Evolutionary conservation across 2,888 invertebrate genomes (phyloP), one percentile per base, ranked within the genome.

Genomic region (Drosophila austrosaltans): DNA sequence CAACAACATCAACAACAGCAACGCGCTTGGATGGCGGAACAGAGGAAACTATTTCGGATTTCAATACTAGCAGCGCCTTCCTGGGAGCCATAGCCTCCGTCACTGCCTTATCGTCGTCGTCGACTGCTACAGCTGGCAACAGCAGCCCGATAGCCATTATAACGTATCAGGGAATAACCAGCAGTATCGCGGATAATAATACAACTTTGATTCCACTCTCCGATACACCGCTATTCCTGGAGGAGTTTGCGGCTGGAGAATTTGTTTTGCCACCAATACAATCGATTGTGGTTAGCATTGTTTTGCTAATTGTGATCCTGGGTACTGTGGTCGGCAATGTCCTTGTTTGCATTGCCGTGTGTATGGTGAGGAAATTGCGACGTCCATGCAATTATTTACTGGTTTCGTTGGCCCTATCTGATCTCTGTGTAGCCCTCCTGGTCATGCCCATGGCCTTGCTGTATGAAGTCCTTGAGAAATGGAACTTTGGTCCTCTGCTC

Each of bases 381-480:
- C 95, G 96, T 86, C 97, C 97, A 61, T 98, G 97, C 93, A 98
- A 98, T 93, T 97, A 97, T 91, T 94, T 98, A 76, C 95, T 99
- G 65, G 98, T 99, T 56, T 98, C 98, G 54, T 93, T 99, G 89
- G 99, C 99, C 70, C 96, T 99, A 75, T 98, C 98, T 81, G 99
- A 99, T 93, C 95, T 99, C 77, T 97, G 98, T 92, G 98, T 99
- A 64, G 98, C 98, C 2, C 94, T 96, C 58, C 94, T 99, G 86
- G 98, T 99, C 72, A 99, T 99, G 99, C 98, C 98, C 6, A 97
- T 99, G 93, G 99, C 99, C 3, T 95, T 98, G 91, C 95, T 98
- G 40, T 98, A 98, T 92, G 98, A 99, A 93, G 95, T 98, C 72
- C 94, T 97, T 85, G 98, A 98, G 71, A 95, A 95, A 84, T 99